These are phyloP conservation scores for Hepsetus odoe DNA, from an alignment of 2,113 vertebrate species.

Conservation along the genomic window DNA sequence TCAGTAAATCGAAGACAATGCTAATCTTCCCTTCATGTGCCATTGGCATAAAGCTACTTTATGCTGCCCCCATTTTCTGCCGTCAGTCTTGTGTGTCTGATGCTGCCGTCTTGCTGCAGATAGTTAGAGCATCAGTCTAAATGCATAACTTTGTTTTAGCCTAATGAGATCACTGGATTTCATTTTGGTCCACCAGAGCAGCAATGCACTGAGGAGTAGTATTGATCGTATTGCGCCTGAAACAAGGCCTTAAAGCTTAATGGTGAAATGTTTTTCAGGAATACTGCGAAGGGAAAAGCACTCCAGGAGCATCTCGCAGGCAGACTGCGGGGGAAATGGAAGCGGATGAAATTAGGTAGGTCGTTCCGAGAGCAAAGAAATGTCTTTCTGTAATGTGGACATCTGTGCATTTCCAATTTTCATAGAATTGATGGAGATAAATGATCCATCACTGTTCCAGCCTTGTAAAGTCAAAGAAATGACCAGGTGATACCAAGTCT, in stretches of 20 bases:
- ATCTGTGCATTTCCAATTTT: slow-evolving; percentile 41
- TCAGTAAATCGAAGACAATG: slow-evolving; percentile 48
- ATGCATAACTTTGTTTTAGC: slow-evolving; percentile 55
- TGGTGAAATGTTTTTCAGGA: slow-evolving; percentile 37
- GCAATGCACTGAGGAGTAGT: slow-evolving; percentile 50
- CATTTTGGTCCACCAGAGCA: slow-evolving; percentile 36
- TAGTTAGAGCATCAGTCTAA: slow-evolving; percentile 45
- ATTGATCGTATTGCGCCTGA: slow-evolving; percentile 43
- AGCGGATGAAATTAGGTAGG: slow-evolving; percentile 32
- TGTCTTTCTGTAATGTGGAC: slow-evolving; percentile 36
- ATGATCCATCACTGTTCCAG: not conserved
- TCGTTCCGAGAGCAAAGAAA: slow-evolving; percentile 31
- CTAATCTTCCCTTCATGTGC: slow-evolving; percentile 28
- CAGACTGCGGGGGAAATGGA: slow-evolving; percentile 29
- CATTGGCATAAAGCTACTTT: slow-evolving; percentile 12
- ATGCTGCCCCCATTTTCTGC: slow-evolving; percentile 31
- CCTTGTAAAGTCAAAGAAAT: not conserved
- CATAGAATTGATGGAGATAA: slow-evolving; percentile 39
- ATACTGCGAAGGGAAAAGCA: slow-evolving; percentile 38
- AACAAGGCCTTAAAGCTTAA: slow-evolving; percentile 49
- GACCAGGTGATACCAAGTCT: not conserved
- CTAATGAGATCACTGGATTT: slow-evolving; percentile 58
- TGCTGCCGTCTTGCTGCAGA: slow-evolving; percentile 32
- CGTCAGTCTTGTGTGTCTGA: slow-evolving; percentile 17
- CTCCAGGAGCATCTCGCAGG: slow-evolving; percentile 29